Conservation (phyloP, 2,113 vertebrate species). For the Gadus macrocephalus region DNA sequence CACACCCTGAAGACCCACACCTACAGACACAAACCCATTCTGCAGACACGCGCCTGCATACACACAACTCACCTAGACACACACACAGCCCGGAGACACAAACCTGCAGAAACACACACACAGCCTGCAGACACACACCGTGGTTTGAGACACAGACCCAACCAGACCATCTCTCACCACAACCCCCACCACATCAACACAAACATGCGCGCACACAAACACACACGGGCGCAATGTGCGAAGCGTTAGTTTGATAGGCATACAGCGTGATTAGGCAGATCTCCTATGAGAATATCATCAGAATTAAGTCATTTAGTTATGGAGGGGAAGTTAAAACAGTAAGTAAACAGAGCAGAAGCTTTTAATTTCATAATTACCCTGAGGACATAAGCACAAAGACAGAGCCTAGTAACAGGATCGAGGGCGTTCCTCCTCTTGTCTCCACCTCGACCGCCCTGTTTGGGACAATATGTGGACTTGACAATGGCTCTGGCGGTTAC, state of each 20-base stretch:
- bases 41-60: conserved; percentile 17
- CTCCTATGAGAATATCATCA: conserved; percentile 39
- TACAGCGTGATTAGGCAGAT: conserved; percentile 32
- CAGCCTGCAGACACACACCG: not conserved
- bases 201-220: too few species aligned
- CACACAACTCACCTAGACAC: too few species aligned
- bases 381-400: not conserved
- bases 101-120: not conserved
- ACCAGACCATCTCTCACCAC: conserved; percentile 40
- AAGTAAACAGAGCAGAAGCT: conserved; percentile 26
- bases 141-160: not conserved
- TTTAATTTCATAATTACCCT: conserved; percentile 32
- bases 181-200: conserved; percentile 35
- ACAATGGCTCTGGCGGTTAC: conserved; percentile 29
- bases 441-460: not conserved
- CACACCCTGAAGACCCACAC: too few species aligned
- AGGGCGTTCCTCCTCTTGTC: not conserved
- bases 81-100: too few species aligned
- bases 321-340: conserved; percentile 17
- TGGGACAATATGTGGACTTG: not conserved
- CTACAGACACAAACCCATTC: not conserved
- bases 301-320: conserved; percentile 47
- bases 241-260: conserved; percentile 46
- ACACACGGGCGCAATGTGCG: too few species aligned
- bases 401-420: not conserved